A percentile compares a stretch with the other conserved stretches of the same genome.
Evolutionary conservation across 2,797 vertebrate genomes (phyloP).

Genomic region (Enteromius argenteus): DNA sequence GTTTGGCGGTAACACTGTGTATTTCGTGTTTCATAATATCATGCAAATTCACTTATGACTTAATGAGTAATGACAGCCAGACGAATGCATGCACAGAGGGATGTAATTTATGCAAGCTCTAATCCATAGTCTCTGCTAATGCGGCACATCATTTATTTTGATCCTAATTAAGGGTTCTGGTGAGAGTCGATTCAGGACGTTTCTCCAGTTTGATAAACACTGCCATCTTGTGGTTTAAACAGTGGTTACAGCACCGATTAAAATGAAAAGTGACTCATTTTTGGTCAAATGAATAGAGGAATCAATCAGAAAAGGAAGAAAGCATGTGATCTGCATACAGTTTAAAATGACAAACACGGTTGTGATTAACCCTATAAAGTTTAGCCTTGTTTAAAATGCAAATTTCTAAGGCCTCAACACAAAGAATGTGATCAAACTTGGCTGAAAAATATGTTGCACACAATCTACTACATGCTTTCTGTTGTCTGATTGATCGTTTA

Average conservation of each 20-base stretch:
- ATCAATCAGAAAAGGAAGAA: neutral
- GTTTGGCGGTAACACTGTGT: neutral
- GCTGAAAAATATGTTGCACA: neutral
- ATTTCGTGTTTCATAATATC: constrained; percentile 24
- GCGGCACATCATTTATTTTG: neutral
- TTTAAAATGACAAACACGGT: neutral
- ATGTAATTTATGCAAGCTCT: constrained; percentile 3
- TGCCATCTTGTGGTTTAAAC: constrained; percentile 66
- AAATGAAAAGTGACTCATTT: neutral
- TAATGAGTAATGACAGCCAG: constrained; percentile 1
- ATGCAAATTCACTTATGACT: constrained; percentile 3
- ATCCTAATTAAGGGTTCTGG: neutral
- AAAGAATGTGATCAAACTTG: neutral
- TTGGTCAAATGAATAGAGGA: neutral
- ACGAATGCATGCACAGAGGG: neutral
- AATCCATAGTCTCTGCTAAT: neutral
- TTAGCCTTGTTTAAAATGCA: neutral
- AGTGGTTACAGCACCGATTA: neutral
- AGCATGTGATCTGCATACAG: neutral
- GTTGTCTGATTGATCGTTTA: no score
- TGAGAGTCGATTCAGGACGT: no score
- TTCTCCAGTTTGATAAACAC: constrained; percentile 51
- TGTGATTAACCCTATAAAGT: neutral
- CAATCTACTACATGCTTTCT: neutral
- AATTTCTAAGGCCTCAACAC: neutral